phyloP scores from a whole-genome alignment of 2,888 invertebrate genomes.

The Ochropleura leucogaster region DNA sequence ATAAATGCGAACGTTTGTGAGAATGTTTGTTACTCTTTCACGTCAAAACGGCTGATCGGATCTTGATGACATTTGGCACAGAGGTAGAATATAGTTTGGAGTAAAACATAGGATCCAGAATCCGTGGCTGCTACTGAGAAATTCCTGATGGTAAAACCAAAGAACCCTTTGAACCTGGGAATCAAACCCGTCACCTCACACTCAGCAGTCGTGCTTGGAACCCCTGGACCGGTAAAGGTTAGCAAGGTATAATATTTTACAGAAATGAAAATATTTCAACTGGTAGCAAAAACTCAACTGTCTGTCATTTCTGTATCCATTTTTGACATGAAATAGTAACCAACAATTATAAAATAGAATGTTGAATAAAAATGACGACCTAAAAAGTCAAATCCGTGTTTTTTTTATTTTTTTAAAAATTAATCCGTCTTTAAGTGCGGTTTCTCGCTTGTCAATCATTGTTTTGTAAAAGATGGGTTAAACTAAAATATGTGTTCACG shows the following conservation, averaged over 20 bases:
- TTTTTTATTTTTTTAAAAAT: constrained; percentile 5
- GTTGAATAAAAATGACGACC: constrained; percentile 3
- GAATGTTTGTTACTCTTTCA: too few relatives aligned
- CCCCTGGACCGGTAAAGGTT: too few relatives aligned
- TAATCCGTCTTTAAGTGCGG: constrained; percentile 21
- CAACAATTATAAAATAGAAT: constrained; percentile 36
- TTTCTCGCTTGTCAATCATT: constrained; percentile 64
- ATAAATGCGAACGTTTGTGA: too few relatives aligned
- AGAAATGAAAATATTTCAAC: constrained; percentile 1
- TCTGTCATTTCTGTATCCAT: constrained; percentile 29
- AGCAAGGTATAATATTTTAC: neutral
- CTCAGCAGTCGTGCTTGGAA: too few relatives aligned
- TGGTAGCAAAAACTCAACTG: constrained; percentile 27
- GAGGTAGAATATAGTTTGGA: too few relatives aligned
- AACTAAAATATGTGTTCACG: neutral
- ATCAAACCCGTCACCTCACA: too few relatives aligned
- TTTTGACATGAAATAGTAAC: constrained; percentile 56
- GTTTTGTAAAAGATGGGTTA: neutral
- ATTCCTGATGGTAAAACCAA: too few relatives aligned
- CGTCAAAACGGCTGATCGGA: too few relatives aligned
- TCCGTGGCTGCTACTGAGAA: too few relatives aligned
- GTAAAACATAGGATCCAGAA: too few relatives aligned
- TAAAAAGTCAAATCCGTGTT: neutral
- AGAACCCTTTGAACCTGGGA: too few relatives aligned
- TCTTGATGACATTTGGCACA: too few relatives aligned